Evolutionary conservation across 2,113 vertebrate species (phyloP).

Genomic region (Motacilla alba): DNA sequence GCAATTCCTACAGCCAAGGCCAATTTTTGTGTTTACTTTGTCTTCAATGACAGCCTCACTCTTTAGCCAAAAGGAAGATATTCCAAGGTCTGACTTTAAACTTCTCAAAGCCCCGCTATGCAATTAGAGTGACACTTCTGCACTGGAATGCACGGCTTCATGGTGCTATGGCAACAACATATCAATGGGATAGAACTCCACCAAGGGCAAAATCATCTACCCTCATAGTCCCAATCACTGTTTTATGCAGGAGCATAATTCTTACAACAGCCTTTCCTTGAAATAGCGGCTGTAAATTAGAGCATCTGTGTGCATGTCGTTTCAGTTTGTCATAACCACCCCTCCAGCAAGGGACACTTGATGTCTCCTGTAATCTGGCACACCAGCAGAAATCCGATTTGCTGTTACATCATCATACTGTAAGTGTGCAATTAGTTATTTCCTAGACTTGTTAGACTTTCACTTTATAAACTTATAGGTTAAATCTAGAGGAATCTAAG

Average conservation of each 20-base stretch:
- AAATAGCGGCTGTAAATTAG: not conserved
- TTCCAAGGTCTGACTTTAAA: not conserved
- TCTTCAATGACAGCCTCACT: not conserved
- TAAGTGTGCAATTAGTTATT: not conserved
- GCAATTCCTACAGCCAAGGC: not conserved
- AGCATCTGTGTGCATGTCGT: not conserved
- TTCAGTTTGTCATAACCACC: not conserved
- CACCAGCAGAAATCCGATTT: not conserved
- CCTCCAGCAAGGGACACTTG: not conserved
- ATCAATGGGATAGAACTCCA: not conserved
- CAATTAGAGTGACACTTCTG: not conserved
- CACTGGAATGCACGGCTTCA: not conserved
- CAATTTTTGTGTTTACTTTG: not conserved
- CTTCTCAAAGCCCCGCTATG: not conserved
- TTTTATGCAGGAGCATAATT: not conserved
- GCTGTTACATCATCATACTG: not conserved
- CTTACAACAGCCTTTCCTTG: not conserved
- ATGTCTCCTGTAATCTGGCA: not conserved
- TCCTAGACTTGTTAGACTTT: not conserved
- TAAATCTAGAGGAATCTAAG: not conserved
- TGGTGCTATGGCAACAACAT: not conserved
- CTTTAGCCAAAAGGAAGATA: not conserved
- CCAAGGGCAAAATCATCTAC: not conserved
- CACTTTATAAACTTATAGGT: not conserved
- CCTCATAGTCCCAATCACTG: not conserved